Evolutionary conservation across 2,888 invertebrate species (phyloP), one percentile per base, ranked within the genome.

Genomic region (Troilus luridus): DNA sequence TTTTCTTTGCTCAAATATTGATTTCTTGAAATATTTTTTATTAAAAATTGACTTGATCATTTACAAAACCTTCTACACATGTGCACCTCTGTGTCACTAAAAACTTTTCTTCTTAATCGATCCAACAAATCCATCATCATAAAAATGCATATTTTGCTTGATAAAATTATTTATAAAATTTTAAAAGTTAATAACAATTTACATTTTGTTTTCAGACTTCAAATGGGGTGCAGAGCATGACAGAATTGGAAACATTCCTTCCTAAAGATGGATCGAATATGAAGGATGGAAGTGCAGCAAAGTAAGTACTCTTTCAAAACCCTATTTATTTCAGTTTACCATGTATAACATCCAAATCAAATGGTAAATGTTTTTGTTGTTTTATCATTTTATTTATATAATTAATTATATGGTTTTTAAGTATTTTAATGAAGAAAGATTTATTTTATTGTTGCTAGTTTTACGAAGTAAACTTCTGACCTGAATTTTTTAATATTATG

Each of bases 241-340:
- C 97, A 93, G 97, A 97, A 94, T 94, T 97, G 95, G 97, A 97
- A 93, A 97, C 97, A n/a, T 97, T 97, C 94, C 94, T 97, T 92
- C 96, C 97, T 88, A 95, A 95, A 93, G 96, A 97, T 93, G 97
- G 96, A 91, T 95, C 95, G n/a, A 95, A 94, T 91, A 94, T 93
- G 59, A 95, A 95, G 93, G 96, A 95, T 92, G 94, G 91, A 85
- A 85, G 17, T 41, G 58, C 91, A 91, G 95, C 94, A 93, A 96
- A 95, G 96, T 96, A 94, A 95, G 95, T 94, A 92, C 14, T 58
- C 19, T 72, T 67, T n/a, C n/a, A 72, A 89, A n/a, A 19, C 14
- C 11, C n/a, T 10, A 54, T 7, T 85, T 56, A n/a, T 85, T 58
- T 56, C 21, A 56, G 2, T 41, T 0, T 41, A 17, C 19, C 27